A percentile compares a stretch with the other conserved stretches of the same genome.
Evolutionary conservation across 2,113 vertebrate species (phyloP).

Genomic region (Hippoglossus stenolepis): DNA sequence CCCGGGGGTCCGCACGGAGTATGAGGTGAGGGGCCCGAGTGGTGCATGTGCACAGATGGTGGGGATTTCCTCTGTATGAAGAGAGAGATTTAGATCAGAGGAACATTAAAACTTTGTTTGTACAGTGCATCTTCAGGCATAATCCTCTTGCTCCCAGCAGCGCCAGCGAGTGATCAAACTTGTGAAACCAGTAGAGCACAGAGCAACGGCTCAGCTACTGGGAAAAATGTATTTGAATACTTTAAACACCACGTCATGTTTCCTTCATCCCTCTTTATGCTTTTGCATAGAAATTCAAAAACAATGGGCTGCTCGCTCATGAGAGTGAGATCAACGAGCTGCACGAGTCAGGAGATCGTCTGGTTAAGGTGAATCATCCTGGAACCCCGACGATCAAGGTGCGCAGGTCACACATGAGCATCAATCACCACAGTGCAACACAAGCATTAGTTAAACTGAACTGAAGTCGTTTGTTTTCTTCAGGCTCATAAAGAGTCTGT

Average conservation of each 20-base stretch:
- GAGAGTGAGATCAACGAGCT: conserved; percentile 88
- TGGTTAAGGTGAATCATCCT: conserved; percentile 87
- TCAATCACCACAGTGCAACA: no score
- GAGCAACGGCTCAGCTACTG: no score
- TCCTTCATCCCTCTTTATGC: neutral
- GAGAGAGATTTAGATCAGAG: neutral
- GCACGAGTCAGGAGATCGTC: conserved; percentile 85
- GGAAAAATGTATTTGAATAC: neutral
- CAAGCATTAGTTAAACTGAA: no score
- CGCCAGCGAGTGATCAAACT: no score
- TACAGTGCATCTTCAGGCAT: neutral
- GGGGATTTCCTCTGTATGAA: no score
- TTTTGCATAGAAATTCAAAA: conserved; percentile 88
- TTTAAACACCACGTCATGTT: neutral
- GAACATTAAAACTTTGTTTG: neutral
- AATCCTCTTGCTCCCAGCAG: neutral
- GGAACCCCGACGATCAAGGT: conserved; percentile 87
- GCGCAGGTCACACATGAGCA: neutral
- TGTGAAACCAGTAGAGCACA: no score
- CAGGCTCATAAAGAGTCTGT: conserved; percentile 89
- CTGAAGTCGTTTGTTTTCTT: neutral
- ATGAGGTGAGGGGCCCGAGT: conserved; percentile 83
- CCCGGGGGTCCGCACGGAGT: conserved; percentile 81
- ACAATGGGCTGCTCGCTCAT: conserved; percentile 85
- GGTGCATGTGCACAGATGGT: neutral